A percentile compares a stretch with the other conserved stretches of the same genome.
These are phyloP conservation scores for Cepphus grylle DNA, from an alignment of 2,113 vertebrate species.

Conservation along the genomic window DNA sequence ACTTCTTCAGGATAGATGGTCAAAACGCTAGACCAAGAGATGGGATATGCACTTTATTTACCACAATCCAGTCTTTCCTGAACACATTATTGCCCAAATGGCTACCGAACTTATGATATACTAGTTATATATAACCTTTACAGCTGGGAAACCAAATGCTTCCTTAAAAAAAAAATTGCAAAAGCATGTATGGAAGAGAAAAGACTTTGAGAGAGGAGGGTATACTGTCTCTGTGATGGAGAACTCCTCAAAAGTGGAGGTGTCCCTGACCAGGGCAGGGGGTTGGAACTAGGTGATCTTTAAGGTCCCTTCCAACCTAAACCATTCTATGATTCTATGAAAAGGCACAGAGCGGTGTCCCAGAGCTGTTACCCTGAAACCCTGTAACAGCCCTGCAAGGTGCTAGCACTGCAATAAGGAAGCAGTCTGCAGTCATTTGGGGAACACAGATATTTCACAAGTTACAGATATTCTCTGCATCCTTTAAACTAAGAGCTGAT, in stretches of 20 bases:
- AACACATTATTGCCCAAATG: neutral
- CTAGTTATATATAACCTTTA: neutral
- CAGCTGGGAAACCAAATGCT: neutral
- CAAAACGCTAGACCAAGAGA: neutral
- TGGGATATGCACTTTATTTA: neutral
- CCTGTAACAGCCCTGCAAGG: neutral
- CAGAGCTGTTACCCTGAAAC: neutral
- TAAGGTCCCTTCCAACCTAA: too few species aligned
- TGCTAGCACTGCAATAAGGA: neutral
- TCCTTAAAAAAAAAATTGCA: neutral
- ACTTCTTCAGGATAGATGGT: neutral
- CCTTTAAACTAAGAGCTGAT: neutral
- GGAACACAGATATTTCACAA: accelerated
- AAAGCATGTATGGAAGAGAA: neutral
- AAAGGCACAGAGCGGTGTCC: neutral
- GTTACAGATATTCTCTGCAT: neutral
- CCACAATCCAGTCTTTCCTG: neutral
- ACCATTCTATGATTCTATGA: too few species aligned
- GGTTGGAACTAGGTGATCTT: too few species aligned
- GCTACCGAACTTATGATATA: neutral
- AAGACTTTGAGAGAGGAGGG: neutral
- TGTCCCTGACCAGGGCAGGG: too few species aligned
- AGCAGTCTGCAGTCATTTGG: neutral
- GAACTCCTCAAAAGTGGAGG: neutral
- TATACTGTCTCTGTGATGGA: neutral